These are phyloP conservation scores for Neolamprologus falcicula DNA, from an alignment of 2,113 vertebrate genomes.

Conservation along the genomic window DNA sequence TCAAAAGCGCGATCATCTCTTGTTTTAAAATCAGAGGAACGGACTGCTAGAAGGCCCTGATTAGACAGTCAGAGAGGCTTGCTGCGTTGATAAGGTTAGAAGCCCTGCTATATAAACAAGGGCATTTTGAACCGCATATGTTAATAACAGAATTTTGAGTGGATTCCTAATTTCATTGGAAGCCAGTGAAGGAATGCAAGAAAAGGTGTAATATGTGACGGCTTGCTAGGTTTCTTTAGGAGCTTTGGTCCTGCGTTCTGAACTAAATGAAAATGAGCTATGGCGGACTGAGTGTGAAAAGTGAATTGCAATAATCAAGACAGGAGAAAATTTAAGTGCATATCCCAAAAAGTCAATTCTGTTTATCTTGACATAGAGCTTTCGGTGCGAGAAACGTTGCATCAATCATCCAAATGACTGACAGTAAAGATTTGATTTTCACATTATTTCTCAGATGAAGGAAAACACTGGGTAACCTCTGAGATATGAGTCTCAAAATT, in stretches of 20 bases:
- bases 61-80: neutral
- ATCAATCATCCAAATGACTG: neutral
- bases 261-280: neutral
- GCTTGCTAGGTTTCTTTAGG: neutral
- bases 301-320: neutral
- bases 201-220: neutral
- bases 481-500: neutral
- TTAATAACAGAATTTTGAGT: neutral
- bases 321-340: neutral
- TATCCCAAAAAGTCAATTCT: neutral
- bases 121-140: neutral
- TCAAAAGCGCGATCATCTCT: neutral
- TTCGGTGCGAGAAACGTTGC: neutral
- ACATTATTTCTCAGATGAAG: neutral
- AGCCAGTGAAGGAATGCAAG: neutral
- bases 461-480: neutral
- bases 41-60: neutral
- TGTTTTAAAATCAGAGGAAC: neutral
- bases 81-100: neutral
- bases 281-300: neutral
- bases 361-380: neutral
- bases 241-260: neutral
- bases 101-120: neutral
- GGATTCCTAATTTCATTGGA: neutral
- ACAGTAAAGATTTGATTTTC: neutral